Percentiles rank a stretch among this genome's conserved stretches.
Conservation (phyloP, 2,797 vertebrate species). For the Sternotherus odoratus region DNA sequence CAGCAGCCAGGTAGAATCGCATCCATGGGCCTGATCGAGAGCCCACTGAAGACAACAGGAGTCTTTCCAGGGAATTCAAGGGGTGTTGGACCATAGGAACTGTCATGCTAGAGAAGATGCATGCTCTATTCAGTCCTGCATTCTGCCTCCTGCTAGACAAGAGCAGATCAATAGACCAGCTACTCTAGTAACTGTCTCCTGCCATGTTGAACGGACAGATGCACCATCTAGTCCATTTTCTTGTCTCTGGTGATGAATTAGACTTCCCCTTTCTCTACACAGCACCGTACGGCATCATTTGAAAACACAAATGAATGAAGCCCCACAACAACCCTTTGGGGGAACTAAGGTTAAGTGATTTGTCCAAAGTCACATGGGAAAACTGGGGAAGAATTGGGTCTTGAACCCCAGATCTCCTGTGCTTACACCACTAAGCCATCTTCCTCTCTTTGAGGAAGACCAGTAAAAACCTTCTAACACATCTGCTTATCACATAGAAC, state of each 20-base stretch:
- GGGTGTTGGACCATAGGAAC: background rate
- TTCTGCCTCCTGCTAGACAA: background rate
- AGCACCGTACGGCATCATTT: background rate
- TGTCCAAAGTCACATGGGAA: background rate
- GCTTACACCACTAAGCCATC: background rate
- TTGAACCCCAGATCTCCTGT: background rate
- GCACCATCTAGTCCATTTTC: background rate
- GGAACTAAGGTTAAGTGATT: background rate
- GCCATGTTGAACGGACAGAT: too few species aligned
- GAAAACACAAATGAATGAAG: background rate
- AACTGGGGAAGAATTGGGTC: background rate
- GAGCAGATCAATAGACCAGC: background rate
- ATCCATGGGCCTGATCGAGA: background rate
- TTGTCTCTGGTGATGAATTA: background rate
- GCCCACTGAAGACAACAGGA: background rate
- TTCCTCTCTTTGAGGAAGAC: background rate
- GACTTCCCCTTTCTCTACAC: background rate
- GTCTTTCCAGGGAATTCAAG: background rate
- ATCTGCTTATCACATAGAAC: background rate
- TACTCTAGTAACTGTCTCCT: too few species aligned
- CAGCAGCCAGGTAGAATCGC: background rate
- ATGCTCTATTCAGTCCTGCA: background rate
- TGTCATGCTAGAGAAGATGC: background rate
- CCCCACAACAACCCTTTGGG: accelerated
- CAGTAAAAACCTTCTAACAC: background rate